These are phyloP conservation scores for Stenchaetothrips biformis DNA, from an alignment of 2,888 invertebrate species.

Conservation along the genomic window DNA sequence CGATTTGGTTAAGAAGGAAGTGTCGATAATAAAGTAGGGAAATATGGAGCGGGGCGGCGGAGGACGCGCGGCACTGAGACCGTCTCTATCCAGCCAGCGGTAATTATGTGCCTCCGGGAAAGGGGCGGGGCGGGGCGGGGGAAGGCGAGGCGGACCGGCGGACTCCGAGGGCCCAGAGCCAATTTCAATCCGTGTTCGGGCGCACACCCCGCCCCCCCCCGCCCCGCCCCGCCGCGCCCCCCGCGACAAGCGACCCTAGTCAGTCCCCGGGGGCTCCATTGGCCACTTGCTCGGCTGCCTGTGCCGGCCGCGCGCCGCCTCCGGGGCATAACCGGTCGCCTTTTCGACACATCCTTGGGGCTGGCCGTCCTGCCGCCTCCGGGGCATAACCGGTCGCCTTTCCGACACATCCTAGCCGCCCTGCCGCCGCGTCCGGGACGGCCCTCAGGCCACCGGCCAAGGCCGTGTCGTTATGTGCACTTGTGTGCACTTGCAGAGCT, in stretches of 20 bases:
- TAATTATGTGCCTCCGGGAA: constrained; percentile 17
- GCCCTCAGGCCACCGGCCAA: too few relatives aligned
- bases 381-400: too few relatives aligned
- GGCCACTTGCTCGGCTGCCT: neutral
- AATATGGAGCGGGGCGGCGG: neutral
- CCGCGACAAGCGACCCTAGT: neutral
- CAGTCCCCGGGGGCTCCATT: constrained; percentile 20
- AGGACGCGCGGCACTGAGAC: neutral
- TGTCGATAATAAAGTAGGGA: constrained; percentile 11
- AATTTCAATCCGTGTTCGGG: constrained; percentile 23
- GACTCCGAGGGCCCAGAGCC: neutral
- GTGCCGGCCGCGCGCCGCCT: neutral
- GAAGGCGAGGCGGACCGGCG: neutral
- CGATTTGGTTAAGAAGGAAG: too few relatives aligned
- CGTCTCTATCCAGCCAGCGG: neutral
- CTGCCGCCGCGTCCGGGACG: too few relatives aligned
- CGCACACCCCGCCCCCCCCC: neutral
- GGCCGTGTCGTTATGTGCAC: too few relatives aligned
- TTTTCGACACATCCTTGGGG: neutral
- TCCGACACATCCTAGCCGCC: too few relatives aligned
- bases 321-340: neutral
- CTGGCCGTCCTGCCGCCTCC: too few relatives aligned
- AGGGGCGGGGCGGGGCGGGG: neutral
- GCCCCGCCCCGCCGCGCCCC: neutral
- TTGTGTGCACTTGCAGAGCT: too few relatives aligned